These are phyloP conservation scores for Cheilosia impressa DNA, from an alignment of 2,888 invertebrate species.

Conservation along the genomic window DNA sequence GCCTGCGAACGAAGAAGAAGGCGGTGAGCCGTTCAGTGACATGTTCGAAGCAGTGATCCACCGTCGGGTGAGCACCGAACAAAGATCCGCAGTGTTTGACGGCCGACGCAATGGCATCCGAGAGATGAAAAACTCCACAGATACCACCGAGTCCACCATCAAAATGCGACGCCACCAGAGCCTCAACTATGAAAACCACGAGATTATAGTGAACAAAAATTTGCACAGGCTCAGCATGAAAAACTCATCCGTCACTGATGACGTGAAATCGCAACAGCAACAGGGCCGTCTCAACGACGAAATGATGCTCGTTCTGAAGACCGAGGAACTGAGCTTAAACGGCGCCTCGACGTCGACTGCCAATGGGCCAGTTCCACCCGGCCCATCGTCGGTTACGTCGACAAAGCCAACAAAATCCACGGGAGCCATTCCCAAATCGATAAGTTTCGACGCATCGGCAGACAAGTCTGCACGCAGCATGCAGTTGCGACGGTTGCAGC, in stretches of 20 bases:
- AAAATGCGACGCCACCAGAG: constrained; percentile 81
- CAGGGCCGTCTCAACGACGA: constrained; percentile 76
- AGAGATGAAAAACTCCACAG: constrained; percentile 76
- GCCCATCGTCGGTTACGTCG: constrained; percentile 51
- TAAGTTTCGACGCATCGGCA: constrained; percentile 95
- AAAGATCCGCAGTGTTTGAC: constrained; percentile 81
- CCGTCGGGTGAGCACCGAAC: constrained; percentile 81
- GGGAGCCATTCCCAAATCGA: constrained; percentile 95
- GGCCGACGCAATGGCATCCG: constrained; percentile 83
- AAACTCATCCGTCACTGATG: constrained; percentile 73
- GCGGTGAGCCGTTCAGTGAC: constrained; percentile 73
- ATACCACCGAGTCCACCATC: constrained; percentile 56
- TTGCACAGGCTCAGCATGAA: constrained; percentile 77
- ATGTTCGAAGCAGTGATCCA: constrained; percentile 79
- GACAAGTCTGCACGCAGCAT: constrained; percentile 87
- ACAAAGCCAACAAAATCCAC: constrained; percentile 86
- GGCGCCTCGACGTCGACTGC: constrained; percentile 45
- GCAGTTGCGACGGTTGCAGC: constrained; percentile 84
- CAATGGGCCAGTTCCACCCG: constrained; percentile 27
- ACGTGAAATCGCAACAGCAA: constrained; percentile 74
- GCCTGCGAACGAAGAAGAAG: constrained; percentile 50
- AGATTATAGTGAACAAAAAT: constrained; percentile 80
- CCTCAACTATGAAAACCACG: constrained; percentile 83
- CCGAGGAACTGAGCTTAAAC: constrained; percentile 79
- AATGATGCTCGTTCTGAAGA: constrained; percentile 80